These are phyloP conservation scores for Zoanthus solanderi DNA, from an alignment of 92 coral and sea anemone species.

Conservation along the genomic window DNA sequence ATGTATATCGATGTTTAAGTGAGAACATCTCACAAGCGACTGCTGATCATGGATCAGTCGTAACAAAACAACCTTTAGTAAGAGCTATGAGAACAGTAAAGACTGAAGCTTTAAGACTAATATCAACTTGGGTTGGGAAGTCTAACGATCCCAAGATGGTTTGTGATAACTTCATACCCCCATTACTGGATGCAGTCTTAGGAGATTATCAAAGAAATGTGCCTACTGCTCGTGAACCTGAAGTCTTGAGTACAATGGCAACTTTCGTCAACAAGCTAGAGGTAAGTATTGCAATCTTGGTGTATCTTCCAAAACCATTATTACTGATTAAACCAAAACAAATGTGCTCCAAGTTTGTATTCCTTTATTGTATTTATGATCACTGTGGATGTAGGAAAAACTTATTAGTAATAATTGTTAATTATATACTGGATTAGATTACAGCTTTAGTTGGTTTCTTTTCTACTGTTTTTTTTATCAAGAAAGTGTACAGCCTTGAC, in stretches of 20 bases:
- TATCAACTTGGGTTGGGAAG: conserved; percentile 96
- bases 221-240: conserved; percentile 96
- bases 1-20: conserved; percentile 97
- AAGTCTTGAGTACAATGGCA: conserved; percentile 98
- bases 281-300: conserved; percentile 62
- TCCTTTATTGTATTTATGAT: too few relatives aligned
- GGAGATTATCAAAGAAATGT: conserved; percentile 98
- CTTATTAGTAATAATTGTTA: too few relatives aligned
- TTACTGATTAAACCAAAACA: not conserved
- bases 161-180: conserved; percentile 99
- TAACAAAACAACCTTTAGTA: conserved; percentile 93
- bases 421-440: too few relatives aligned
- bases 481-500: too few relatives aligned
- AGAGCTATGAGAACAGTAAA: conserved; percentile 97
- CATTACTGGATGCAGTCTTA: conserved; percentile 95
- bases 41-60: conserved; percentile 89
- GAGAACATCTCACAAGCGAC: conserved; percentile 97
- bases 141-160: conserved; percentile 98
- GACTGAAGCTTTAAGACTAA: conserved; percentile 91
- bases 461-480: too few relatives aligned
- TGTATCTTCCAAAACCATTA: not conserved
- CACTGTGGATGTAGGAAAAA: too few relatives aligned
- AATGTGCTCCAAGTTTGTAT: too few relatives aligned
- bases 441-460: too few relatives aligned
- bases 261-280: conserved; percentile 95